These are phyloP conservation scores for Pachydiplax longipennis DNA, from an alignment of 2,888 invertebrate genomes.

Conservation along the genomic window DNA sequence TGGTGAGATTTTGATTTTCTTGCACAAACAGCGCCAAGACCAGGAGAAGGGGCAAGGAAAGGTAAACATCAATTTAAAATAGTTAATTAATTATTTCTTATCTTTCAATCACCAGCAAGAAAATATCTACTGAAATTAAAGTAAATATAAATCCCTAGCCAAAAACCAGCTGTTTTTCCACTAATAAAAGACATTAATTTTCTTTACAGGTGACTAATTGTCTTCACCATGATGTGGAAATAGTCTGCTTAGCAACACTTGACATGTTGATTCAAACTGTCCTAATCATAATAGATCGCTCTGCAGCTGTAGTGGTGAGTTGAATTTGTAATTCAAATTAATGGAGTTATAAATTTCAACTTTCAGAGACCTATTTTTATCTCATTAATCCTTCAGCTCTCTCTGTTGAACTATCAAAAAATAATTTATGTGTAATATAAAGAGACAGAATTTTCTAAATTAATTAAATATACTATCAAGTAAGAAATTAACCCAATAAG, in stretches of 20 bases:
- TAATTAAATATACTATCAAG: no score
- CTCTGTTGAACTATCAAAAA: background rate
- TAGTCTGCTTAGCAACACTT: conserved; percentile 78
- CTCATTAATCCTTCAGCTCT: no score
- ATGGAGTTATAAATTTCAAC: no score
- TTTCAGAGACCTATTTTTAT: no score
- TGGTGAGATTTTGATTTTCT: conserved; percentile 78
- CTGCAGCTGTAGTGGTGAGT: conserved; percentile 71
- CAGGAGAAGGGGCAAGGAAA: conserved; percentile 61
- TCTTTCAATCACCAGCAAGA: background rate
- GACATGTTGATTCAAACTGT: conserved; percentile 88
- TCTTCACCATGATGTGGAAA: conserved; percentile 81
- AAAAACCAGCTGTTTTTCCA: background rate
- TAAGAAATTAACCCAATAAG: no score
- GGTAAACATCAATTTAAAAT: conserved; percentile 47
- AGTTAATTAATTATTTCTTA: background rate
- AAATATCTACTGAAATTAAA: background rate
- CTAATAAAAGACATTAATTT: background rate
- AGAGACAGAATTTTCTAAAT: no score
- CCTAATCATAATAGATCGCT: conserved; percentile 79
- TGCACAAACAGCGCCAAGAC: conserved; percentile 64
- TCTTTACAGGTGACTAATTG: conserved; percentile 64
- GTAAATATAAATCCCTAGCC: background rate
- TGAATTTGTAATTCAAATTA: background rate
- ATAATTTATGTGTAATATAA: background rate